Evolutionary conservation across 2,888 invertebrate genomes (phyloP).

Genomic region (Chrysolina oricalcia): DNA sequence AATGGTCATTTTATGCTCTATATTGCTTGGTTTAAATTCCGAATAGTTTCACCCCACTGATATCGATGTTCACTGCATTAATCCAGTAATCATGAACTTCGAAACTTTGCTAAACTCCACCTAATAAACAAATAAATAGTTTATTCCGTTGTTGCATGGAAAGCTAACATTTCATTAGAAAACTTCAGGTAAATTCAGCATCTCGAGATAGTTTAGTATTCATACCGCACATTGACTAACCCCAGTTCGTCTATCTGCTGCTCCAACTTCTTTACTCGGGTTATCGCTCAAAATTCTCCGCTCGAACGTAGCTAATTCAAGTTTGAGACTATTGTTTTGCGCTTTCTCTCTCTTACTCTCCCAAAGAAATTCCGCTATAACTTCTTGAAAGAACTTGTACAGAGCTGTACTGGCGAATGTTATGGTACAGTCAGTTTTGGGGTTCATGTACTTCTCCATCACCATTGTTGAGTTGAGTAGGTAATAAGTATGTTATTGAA

Average conservation of each 20-base stretch:
- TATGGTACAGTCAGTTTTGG: neutral
- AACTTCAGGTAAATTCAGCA: slow-evolving; percentile 62
- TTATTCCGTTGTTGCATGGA: slow-evolving; percentile 49
- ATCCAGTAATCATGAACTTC: neutral
- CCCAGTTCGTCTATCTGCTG: slow-evolving; percentile 65
- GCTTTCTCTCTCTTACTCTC: slow-evolving; percentile 40
- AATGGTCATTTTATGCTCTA: too few species aligned
- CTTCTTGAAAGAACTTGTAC: slow-evolving; percentile 17
- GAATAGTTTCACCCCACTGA: neutral
- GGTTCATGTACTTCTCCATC: too few species aligned
- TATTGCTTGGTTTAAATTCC: too few species aligned
- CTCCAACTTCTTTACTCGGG: slow-evolving; percentile 69
- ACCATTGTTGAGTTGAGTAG: too few species aligned
- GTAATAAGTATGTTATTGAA: too few species aligned
- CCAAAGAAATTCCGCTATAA: slow-evolving; percentile 13
- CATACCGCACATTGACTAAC: slow-evolving; percentile 61
- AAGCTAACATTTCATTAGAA: slow-evolving; percentile 61
- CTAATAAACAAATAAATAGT: slow-evolving; percentile 44
- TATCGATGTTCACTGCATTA: neutral
- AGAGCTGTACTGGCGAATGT: slow-evolving; percentile 30
- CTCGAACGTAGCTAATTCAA: slow-evolving; percentile 73
- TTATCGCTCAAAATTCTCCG: slow-evolving; percentile 72
- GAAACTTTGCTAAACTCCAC: slow-evolving; percentile 22
- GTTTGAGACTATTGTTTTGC: slow-evolving; percentile 70
- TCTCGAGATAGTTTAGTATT: slow-evolving; percentile 60